Base-by-base conservation (phyloP, 2,797 vertebrate genomes). In the Bryconaethiops microstoma region DNA sequence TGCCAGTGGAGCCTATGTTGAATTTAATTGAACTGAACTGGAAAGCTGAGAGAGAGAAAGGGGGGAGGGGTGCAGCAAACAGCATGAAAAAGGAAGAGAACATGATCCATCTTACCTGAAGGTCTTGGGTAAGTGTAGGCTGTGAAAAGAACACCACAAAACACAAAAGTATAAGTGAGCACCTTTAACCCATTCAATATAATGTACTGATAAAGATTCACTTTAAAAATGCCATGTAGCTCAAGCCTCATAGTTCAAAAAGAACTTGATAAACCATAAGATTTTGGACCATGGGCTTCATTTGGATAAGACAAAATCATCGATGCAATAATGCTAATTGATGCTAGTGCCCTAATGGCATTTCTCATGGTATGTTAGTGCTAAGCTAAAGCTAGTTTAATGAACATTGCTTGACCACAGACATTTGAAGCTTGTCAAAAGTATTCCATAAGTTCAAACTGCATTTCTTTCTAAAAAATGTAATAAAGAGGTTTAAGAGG, bases 51-150 rank as follows among this genome's bases (percentile, higher is more conserved):
- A 39, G 12, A 55, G 21, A 62, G 21, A 62, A 14, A 63, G 60
- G 13, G 23, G 29, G 13, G 16, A 12, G 29, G 13, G 8, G 14
- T 29, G 42, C 19, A 48, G 35, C 17, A 29, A 40, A 39, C 42
- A 48, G 64, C 8, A 42, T 21, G 35, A 35, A 35, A 35, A 35
- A 71, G 70, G 65, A 78, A 54, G 54, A 72, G 29, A 55, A 25
- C 14, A 75, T 16, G 57, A 45, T 63, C 16, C 16, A 40, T 85
- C 92, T 93, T 91, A 98, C 97, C 97, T 95, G 96, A 94, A 85
- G 96, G 94, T 88, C 94, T 95, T 40, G 95, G 96, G 85, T 96
- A 97, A 88, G 92, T 98, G 95, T 96, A 96, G 79, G 97, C 97
- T 99, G 91, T 69, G 92, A 94, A 90, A 92, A 80, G 85, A 93